These are phyloP conservation scores for Caenorhabditis sp. DNA, from an alignment of 2,888 invertebrate genomes.

Conservation along the genomic window DNA sequence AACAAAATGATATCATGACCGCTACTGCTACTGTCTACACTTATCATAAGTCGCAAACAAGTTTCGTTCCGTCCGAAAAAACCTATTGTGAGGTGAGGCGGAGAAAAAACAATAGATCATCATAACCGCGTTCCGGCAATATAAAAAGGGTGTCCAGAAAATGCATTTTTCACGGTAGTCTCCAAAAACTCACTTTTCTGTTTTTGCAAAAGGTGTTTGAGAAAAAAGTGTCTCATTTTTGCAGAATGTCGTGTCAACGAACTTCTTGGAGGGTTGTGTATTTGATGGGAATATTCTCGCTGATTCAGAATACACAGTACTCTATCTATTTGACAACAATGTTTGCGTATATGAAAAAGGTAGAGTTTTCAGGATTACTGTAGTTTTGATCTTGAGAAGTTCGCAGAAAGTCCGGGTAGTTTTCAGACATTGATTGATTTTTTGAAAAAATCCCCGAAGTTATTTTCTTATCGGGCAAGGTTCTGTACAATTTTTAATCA, in stretches of 20 bases:
- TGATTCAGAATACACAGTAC: conserved; percentile 41
- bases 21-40: not conserved
- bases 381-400: too few relatives aligned
- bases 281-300: conserved; percentile 31
- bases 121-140: not conserved
- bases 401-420: too few relatives aligned
- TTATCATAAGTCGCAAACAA: not conserved
- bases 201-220: too few relatives aligned
- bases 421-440: too few relatives aligned
- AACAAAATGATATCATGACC: not conserved
- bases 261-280: conserved; percentile 34
- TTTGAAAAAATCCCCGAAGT: too few relatives aligned
- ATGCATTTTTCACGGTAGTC: not conserved
- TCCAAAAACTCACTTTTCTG: too few relatives aligned
- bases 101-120: not conserved
- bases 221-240: not conserved
- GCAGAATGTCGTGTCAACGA: conserved; percentile 21
- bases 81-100: not conserved
- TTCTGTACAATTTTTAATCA: too few relatives aligned
- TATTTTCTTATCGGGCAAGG: too few relatives aligned
- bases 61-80: not conserved
- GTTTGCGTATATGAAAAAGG: conserved; percentile 33
- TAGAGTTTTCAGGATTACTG: too few relatives aligned
- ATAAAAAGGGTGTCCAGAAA: not conserved
- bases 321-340: conserved; percentile 35